These are phyloP conservation scores for Polia nebulosa DNA, from an alignment of 2,888 invertebrate genomes.

Conservation along the genomic window DNA sequence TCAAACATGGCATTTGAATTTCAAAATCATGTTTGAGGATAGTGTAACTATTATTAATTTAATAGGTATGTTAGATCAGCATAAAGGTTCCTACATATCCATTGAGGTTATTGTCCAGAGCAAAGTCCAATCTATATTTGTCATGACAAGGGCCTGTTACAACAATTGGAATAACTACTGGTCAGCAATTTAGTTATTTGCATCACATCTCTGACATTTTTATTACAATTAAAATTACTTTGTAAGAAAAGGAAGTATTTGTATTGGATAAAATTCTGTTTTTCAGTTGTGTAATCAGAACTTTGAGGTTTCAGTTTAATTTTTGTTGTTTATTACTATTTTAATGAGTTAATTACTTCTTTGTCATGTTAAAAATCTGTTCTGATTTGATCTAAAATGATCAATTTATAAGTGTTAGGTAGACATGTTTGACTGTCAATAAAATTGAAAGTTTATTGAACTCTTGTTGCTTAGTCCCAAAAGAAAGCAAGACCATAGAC, in stretches of 20 bases:
- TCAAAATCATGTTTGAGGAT: conserved; percentile 6
- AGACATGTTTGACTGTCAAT: not conserved
- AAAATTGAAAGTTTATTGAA: conserved; percentile 37
- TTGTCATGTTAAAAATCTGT: not conserved
- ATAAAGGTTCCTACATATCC: not conserved
- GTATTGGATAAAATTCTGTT: not conserved
- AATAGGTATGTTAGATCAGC: conserved; percentile 5
- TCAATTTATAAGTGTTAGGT: not conserved
- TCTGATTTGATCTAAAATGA: not conserved
- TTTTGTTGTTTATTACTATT: not conserved
- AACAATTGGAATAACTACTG: conserved; percentile 50
- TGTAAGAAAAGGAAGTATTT: not conserved
- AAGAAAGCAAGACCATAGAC: not conserved
- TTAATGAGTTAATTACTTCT: not conserved
- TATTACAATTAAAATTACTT: conserved; percentile 24
- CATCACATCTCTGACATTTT: not conserved
- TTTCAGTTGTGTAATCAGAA: not conserved
- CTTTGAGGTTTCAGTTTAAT: not conserved
- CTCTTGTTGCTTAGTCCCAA: not conserved
- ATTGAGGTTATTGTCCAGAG: conserved; percentile 36
- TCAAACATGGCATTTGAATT: too few relatives aligned
- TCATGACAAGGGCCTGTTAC: conserved; percentile 32
- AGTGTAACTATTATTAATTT: conserved; percentile 8
- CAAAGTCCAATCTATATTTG: conserved; percentile 51
- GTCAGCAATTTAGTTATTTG: conserved; percentile 40